Evolutionary conservation across 2,888 invertebrate genomes (phyloP).

Genomic region (Venusia cambrica): DNA sequence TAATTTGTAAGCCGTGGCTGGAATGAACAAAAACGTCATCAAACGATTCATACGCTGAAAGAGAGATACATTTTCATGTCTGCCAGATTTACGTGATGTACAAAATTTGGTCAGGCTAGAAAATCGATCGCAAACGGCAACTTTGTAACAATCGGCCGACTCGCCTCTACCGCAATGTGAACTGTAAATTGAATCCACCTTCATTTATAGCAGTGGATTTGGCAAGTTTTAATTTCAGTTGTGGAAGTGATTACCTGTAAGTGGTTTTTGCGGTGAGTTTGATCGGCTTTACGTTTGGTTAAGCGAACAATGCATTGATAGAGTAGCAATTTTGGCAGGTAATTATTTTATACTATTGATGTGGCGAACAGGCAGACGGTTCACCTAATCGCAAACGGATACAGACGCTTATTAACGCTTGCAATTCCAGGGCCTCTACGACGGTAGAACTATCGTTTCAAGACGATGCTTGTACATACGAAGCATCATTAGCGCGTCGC

Average conservation of each 20-base stretch:
- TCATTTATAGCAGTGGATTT: constrained; percentile 19
- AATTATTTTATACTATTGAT: too few species aligned
- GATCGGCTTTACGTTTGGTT: constrained; percentile 1
- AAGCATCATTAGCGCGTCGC: too few species aligned
- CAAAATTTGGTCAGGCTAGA: constrained; percentile 22
- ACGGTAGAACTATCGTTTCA: too few species aligned
- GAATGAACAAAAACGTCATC: too few species aligned
- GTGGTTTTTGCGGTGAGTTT: constrained; percentile 2
- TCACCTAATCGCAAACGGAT: too few species aligned
- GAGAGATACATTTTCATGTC: not conserved
- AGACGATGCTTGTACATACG: too few species aligned
- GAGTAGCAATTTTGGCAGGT: too few species aligned
- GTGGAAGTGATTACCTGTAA: constrained; percentile 9
- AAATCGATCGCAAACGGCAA: constrained; percentile 30
- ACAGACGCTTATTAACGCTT: too few species aligned
- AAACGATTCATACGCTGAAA: constrained; percentile 2
- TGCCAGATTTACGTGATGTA: constrained; percentile 29
- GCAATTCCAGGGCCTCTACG: too few species aligned
- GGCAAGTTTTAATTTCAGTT: constrained; percentile 26
- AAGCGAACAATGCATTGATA: too few species aligned
- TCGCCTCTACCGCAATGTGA: constrained; percentile 25
- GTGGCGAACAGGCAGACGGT: too few species aligned
- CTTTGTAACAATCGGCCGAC: constrained; percentile 33
- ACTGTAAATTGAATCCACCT: constrained; percentile 34
- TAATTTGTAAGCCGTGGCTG: too few species aligned